These are phyloP conservation scores for Kradibia gibbosae DNA, from an alignment of 1,140 invertebrate genomes.

Conservation along the genomic window DNA sequence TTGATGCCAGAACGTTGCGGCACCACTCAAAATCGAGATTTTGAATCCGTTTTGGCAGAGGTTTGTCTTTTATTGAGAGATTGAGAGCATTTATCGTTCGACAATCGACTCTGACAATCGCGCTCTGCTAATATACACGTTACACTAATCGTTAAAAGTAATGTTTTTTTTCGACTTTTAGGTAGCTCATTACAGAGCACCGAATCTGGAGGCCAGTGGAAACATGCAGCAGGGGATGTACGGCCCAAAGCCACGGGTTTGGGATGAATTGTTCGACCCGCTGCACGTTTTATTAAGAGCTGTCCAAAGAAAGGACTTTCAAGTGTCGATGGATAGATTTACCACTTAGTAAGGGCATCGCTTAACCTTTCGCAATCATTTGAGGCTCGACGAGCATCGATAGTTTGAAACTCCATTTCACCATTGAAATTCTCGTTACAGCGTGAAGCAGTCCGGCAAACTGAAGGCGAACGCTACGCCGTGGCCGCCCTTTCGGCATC, in stretches of 20 bases:
- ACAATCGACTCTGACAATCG: too few relatives aligned
- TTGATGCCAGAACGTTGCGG: conserved; percentile 96
- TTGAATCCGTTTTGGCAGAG: conserved; percentile 87
- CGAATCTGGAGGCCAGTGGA: conserved; percentile 84
- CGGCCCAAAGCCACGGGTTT: conserved; percentile 89
- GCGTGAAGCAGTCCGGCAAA: conserved; percentile 78
- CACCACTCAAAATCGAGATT: conserved; percentile 90
- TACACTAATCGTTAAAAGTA: too few relatives aligned
- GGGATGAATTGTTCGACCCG: conserved; percentile 95
- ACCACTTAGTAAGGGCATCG: conserved; percentile 83
- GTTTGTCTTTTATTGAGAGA: conserved; percentile 69
- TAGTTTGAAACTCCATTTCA: not conserved
- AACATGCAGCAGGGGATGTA: conserved; percentile 96
- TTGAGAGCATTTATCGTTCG: too few relatives aligned
- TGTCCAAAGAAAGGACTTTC: conserved; percentile 93
- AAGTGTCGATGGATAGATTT: conserved; percentile 92
- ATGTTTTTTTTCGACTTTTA: conserved; percentile 60
- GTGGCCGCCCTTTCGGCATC: conserved; percentile 89
- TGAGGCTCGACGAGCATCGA: not conserved
- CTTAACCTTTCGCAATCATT: conserved; percentile 16
- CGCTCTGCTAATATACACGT: too few relatives aligned
- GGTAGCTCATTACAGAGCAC: conserved; percentile 85
- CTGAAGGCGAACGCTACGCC: conserved; percentile 78
- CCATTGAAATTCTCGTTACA: conserved; percentile 58
- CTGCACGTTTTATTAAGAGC: conserved; percentile 92